Conservation (phyloP, 35 echinoderm and acorn worm genomes). For the Chiridota heheva region DNA sequence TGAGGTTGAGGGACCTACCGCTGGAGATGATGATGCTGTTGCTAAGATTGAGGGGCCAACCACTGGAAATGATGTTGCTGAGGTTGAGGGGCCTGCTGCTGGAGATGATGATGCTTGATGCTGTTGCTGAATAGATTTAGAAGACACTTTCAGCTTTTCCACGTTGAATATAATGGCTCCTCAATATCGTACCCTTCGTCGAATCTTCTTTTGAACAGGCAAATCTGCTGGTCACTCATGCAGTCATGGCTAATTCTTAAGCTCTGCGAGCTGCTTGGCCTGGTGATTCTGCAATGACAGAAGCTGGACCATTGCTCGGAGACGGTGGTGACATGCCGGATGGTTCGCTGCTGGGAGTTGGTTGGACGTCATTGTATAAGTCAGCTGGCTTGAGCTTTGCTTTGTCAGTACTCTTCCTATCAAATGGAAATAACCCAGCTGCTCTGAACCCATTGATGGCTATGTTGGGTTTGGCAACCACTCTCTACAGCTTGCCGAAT, state of each 20-base stretch:
- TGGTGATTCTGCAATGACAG: background rate
- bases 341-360: background rate
- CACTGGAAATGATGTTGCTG: background rate
- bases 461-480: conserved; percentile 22
- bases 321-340: background rate
- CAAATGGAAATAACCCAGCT: conserved; percentile 54
- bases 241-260: conserved; percentile 16
- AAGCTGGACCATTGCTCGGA: background rate
- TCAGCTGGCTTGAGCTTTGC: conserved; percentile 29
- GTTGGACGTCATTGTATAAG: background rate
- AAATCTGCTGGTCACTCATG: conserved; percentile 38
- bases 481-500: conserved; percentile 50
- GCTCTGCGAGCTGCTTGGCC: conserved; percentile 12
- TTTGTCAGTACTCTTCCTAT: conserved; percentile 21
- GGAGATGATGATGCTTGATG: background rate
- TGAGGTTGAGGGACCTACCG: too few species aligned
- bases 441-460: conserved; percentile 35
- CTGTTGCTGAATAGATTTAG: too few species aligned
- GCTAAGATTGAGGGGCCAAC: too few species aligned
- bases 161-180: conserved; percentile 19
- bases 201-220: conserved; percentile 21
- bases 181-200: conserved; percentile 28
- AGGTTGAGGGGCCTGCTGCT: background rate
- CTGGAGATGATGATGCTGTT: too few species aligned
- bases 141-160: conserved; percentile 30